Conservation (phyloP, 2,888 invertebrate species). For the Herminia tarsipennalis region DNA sequence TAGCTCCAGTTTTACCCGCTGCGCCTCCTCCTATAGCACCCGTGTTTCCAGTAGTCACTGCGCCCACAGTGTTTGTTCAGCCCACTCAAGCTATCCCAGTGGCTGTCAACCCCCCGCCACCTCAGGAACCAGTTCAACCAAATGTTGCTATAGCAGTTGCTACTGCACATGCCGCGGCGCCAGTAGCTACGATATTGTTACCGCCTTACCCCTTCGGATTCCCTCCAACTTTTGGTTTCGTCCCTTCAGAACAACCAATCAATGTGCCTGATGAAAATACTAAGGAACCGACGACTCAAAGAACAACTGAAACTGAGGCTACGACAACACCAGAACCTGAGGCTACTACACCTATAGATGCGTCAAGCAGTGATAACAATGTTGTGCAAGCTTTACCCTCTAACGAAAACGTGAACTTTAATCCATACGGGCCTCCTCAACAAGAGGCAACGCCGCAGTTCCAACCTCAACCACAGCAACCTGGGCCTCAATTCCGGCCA, state of each 20-base stretch:
- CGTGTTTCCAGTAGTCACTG: constrained; percentile 46
- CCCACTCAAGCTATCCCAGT: constrained; percentile 32
- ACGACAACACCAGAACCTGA: constrained; percentile 60
- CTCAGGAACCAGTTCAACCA: constrained; percentile 57
- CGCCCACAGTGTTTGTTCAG: constrained; percentile 40
- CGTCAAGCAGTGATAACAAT: constrained; percentile 67
- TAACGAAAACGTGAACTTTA: constrained; percentile 67
- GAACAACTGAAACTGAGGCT: constrained; percentile 54
- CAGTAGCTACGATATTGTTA: constrained; percentile 74
- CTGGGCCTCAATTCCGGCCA: constrained; percentile 11
- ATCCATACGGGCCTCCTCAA: constrained; percentile 57
- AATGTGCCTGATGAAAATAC: constrained; percentile 55
- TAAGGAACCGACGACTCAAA: constrained; percentile 61
- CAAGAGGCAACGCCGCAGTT: constrained; percentile 23
- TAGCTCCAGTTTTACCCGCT: constrained; percentile 30
- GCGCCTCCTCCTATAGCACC: constrained; percentile 34
- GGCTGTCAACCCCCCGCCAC: constrained; percentile 29
- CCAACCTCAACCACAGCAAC: constrained; percentile 26
- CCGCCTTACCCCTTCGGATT: constrained; percentile 77
- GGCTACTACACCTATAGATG: constrained; percentile 58
- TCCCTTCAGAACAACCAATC: constrained; percentile 58
- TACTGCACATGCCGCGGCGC: constrained; percentile 76
- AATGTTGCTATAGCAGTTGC: constrained; percentile 77
- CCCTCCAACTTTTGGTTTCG: constrained; percentile 66
- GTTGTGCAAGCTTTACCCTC: constrained; percentile 71